Base-by-base conservation (phyloP, 2,113 vertebrate species). In the Morone chrysops region DNA sequence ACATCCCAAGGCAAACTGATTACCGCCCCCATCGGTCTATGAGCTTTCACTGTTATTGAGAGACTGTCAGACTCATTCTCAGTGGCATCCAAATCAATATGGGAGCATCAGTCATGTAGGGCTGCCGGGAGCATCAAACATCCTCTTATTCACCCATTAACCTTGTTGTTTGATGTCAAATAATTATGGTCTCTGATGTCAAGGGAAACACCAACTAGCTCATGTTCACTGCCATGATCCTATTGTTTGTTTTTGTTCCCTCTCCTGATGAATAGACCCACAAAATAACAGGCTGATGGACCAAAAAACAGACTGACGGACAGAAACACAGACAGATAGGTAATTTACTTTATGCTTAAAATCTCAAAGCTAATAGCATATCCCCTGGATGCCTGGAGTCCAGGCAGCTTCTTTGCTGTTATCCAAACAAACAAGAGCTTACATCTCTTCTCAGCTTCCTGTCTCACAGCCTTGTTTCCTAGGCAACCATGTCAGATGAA, bases 401-500 rank as follows among this genome's bases (percentile, higher is more conserved):
- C 84, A 87, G 83, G 90, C 89, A 85, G 85, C 80, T 83, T 88
- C 90, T 91, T 87, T 80, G 83, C 91, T 81, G 83, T 93, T 94
- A 93, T 92, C 87, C 92, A 96, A 95, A 96, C 93, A 96, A 95
- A 95, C 94, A 95, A 89, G 89, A 83, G 92, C 93, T 94, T 90
- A 92, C 90, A 88, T 92, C 90, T 91, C 88, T 72, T 82, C 93
- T 86, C 89, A 70, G 92, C 91, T 94, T 95, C 91, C 93, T 94
- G 94, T 95, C 94, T 95, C 92, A 80, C 93, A 88, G 88, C 86
- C 94, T 86, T 95, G 95, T 96, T 96, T 96, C 95, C 95, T 89
- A 92, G 95, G 95, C 92, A 96, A 96, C 95, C 90, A 20, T 95
- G 93, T 95, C 93, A 94, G 94, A 95, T 93, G 93, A 95, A 94